Percentiles rank a stretch among this genome's conserved stretches.
Evolutionary conservation across 1,140 invertebrate genomes (phyloP).

Genomic region (Drosophila suzukii): DNA sequence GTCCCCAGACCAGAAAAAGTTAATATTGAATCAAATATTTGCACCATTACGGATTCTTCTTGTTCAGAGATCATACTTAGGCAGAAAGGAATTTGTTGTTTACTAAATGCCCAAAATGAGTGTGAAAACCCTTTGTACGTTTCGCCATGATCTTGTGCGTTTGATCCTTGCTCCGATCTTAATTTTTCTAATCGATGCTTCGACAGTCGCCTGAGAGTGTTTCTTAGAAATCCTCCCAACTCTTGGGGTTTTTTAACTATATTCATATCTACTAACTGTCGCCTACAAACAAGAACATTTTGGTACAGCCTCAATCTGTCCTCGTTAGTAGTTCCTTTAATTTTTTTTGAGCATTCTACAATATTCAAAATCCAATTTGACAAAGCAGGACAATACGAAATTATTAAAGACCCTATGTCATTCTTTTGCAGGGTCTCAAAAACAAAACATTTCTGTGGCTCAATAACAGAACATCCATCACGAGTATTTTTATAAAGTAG

Average conservation of each 20-base stretch:
- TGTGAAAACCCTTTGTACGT: slow-evolving; percentile 94
- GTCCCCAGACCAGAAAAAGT: slow-evolving; percentile 94
- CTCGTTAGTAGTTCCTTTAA: slow-evolving; percentile 91
- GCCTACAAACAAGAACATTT: slow-evolving; percentile 91
- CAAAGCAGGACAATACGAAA: slow-evolving; percentile 94
- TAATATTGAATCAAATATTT: slow-evolving; percentile 91
- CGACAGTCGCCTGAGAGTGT: slow-evolving; percentile 94
- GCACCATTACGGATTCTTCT: slow-evolving; percentile 93
- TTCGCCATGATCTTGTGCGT: slow-evolving; percentile 89
- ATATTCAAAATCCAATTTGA: slow-evolving; percentile 95
- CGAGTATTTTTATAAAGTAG: slow-evolving; percentile 84
- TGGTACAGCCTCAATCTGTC: slow-evolving; percentile 92
- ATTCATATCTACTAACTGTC: slow-evolving; percentile 93
- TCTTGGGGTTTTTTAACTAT: slow-evolving; percentile 93
- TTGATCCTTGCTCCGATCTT: slow-evolving; percentile 90
- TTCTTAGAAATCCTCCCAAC: slow-evolving; percentile 92
- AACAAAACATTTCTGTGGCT: slow-evolving; percentile 94
- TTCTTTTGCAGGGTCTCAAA: slow-evolving; percentile 95
- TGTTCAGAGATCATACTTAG: slow-evolving; percentile 93
- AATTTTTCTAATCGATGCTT: slow-evolving; percentile 95
- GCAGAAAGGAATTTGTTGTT: slow-evolving; percentile 91
- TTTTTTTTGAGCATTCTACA: slow-evolving; percentile 86
- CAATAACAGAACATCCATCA: slow-evolving; percentile 63
- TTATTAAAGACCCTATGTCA: slow-evolving; percentile 96
- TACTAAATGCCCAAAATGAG: slow-evolving; percentile 95